phyloP scores from a whole-genome alignment of 2,797 vertebrate species.

The Rhabdophis nuchalis region DNA sequence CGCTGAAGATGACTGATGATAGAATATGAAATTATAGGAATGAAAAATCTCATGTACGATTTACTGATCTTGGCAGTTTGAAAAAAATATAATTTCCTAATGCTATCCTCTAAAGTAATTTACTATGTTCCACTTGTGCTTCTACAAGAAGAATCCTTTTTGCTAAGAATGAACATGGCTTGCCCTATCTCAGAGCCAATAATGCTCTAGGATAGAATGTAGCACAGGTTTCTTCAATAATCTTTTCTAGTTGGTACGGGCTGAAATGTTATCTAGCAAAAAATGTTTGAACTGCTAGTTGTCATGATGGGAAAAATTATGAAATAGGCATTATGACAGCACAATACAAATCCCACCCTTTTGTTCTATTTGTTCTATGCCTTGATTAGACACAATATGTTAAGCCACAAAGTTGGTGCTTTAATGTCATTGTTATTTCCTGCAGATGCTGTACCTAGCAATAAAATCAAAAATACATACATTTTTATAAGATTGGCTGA shows the following conservation, averaged over 20 bases:
- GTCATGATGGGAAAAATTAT: background rate
- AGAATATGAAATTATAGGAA: background rate
- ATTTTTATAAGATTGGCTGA: background rate
- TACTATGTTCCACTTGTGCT: background rate
- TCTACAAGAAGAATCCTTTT: background rate
- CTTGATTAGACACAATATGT: background rate
- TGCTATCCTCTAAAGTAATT: background rate
- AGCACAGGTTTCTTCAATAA: background rate
- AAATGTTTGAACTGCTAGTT: background rate
- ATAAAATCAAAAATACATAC: background rate
- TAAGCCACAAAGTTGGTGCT: background rate
- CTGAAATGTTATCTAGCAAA: background rate
- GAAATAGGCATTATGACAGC: background rate
- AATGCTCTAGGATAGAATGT: background rate
- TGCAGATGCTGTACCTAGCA: background rate
- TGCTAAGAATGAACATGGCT: background rate
- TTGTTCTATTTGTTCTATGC: background rate
- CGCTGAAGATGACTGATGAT: background rate
- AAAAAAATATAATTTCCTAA: background rate
- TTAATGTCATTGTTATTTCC: background rate
- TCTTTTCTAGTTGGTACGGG: background rate
- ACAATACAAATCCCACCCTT: background rate
- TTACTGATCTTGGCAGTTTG: background rate
- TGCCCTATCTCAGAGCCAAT: background rate
- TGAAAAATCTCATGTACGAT: background rate